Conservation (phyloP, 2,113 vertebrate species). For the Cebus imitator region DNA sequence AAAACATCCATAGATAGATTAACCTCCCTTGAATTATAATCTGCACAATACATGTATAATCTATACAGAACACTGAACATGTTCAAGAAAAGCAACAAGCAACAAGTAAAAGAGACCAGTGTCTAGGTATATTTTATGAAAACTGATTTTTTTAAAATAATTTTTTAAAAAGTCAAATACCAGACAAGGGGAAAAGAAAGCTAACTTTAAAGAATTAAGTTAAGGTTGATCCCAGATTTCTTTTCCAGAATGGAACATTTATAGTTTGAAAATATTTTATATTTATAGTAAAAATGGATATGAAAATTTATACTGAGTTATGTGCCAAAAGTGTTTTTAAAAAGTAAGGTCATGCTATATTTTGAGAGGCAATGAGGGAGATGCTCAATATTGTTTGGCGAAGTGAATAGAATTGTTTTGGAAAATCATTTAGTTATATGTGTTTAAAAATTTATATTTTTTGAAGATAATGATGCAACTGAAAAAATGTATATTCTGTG, state of each 20-base stretch:
- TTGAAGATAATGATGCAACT: neutral
- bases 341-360: neutral
- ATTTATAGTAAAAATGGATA: neutral
- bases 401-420: neutral
- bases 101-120: neutral
- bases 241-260: neutral
- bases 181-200: neutral
- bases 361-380: neutral
- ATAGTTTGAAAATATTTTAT: conserved; percentile 9
- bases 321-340: neutral
- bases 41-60: neutral
- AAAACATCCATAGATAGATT: neutral
- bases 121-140: neutral
- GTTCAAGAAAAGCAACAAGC: neutral
- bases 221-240: neutral
- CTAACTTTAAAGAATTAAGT: conserved; percentile 20
- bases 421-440: neutral
- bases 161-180: neutral
- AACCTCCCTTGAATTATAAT: neutral
- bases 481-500: neutral
- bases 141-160: neutral
- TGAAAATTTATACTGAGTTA: neutral
- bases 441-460: neutral
- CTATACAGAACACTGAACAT: neutral
- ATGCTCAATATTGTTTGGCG: neutral